Conservation (phyloP, 2,797 vertebrate genomes). For the Sternarchorhynchus goeldii region DNA sequence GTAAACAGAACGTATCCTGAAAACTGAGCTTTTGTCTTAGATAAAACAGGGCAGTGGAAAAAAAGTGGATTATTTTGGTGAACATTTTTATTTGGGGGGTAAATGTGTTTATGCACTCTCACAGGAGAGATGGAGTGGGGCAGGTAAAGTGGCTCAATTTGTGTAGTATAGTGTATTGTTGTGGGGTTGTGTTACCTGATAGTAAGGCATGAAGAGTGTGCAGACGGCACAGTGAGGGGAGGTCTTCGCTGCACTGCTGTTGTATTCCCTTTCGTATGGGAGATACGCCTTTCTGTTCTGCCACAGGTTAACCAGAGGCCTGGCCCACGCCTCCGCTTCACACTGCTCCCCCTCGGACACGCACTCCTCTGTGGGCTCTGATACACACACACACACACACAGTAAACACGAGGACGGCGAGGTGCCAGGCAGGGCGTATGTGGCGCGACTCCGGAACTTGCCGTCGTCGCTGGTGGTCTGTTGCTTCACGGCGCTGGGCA, state of each 20-base stretch:
- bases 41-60: no score
- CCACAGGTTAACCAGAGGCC: slow-evolving; percentile 90
- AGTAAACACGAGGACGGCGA: neutral
- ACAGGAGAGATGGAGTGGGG: no score
- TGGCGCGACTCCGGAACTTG: slow-evolving; percentile 53
- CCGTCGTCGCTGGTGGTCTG: slow-evolving; percentile 88
- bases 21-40: no score
- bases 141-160: no score
- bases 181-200: slow-evolving; percentile 78
- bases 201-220: slow-evolving; percentile 91
- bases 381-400: slow-evolving; percentile 44
- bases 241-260: slow-evolving; percentile 78
- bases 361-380: slow-evolving; percentile 81
- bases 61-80: no score
- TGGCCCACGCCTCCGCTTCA: slow-evolving; percentile 90
- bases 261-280: slow-evolving; percentile 88
- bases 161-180: neutral
- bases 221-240: slow-evolving; percentile 91
- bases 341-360: slow-evolving; percentile 75
- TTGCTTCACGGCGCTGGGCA: slow-evolving; percentile 89
- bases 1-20: no score
- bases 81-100: no score
- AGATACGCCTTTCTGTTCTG: slow-evolving; percentile 83
- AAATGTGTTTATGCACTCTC: no score
- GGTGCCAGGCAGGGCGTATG: neutral